Conservation (phyloP, 2,888 invertebrate species). For the Temnothorax unifasciatus region DNA sequence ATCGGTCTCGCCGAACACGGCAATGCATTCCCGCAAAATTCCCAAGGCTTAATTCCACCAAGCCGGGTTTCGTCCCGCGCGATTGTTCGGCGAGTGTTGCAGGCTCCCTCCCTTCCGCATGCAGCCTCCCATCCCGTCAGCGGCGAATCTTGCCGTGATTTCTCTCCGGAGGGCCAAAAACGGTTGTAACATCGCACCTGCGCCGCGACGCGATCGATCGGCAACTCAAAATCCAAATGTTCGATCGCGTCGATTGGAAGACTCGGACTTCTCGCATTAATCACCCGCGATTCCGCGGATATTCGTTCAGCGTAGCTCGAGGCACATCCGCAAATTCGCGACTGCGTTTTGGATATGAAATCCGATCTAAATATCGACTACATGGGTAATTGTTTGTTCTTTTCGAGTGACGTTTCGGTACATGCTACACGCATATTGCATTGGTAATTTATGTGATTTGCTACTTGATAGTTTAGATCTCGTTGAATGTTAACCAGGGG, state of each 20-base stretch:
- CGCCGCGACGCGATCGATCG: constrained; percentile 58
- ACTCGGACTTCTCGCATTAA: not conserved
- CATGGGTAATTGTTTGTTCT: not conserved
- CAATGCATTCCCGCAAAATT: constrained; percentile 68
- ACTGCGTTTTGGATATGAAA: not conserved
- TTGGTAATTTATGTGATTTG: not conserved
- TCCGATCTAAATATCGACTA: not conserved
- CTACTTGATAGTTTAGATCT: not conserved
- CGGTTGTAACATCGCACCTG: constrained; percentile 43
- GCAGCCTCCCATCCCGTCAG: not conserved
- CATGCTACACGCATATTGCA: not conserved
- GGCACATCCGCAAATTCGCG: not conserved
- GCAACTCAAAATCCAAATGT: constrained; percentile 57
- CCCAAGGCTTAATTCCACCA: constrained; percentile 67
- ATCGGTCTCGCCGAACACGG: constrained; percentile 56
- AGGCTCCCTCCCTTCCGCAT: constrained; percentile 8
- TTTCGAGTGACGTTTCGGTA: not conserved
- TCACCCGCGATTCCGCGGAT: not conserved
- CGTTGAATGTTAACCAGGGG: not conserved
- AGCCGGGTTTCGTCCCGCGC: constrained; percentile 61
- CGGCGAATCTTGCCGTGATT: constrained; percentile 60
- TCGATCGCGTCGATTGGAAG: not conserved
- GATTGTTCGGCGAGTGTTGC: constrained; percentile 59
- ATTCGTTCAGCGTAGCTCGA: not conserved
- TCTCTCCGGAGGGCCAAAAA: constrained; percentile 50